Evolutionary conservation across 53 echinoderm and acorn worm species (phyloP), one percentile per base, ranked within the genome.

Genomic region (Apostichopus leukothele): DNA sequence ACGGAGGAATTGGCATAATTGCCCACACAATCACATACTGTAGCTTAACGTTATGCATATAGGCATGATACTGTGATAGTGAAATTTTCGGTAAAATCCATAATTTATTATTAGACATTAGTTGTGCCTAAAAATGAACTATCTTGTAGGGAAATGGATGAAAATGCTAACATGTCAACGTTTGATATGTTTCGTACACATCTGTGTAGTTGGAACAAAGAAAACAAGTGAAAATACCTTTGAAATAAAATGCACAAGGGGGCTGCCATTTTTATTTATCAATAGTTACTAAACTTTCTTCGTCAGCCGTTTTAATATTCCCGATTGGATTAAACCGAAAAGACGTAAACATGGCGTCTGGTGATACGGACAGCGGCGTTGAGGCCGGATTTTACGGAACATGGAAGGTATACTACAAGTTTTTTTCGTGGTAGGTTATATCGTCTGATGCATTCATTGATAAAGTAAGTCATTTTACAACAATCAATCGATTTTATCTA

Each of bases 381-480:
- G 86, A 86, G 39, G 86, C 86, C 39, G 86, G 86, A 23, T 86
- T 86, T 39, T 14, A 86, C 8, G 86, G 86, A 51, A 86, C 67
- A 66, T 86, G 86, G 86, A 86, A 27, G 86, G 86, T 86, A 67
- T 14, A 5, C 12, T 83, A 53, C 59, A 1, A 3, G n/a, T 19
- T 23, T 60, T 21, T 54, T 53, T 8, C 6, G 54, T 83, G 57
- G 7, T 57, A 10, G 8, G 10, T 10, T 10, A 9, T 57, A 10
- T 75, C 7, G 75, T 7, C 75, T 75, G 75, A 75, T 9, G 21
- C 26, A 75, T 13, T 75, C 26, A 39, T 21, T 9, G 8, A 8
- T 16, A 8, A 22, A 22, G 21, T 22, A 1, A 8, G 21, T 9
- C 7, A 8, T 22, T 8, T 26, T 26, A 25, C 26, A 14, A 77